phyloP scores from a whole-genome alignment of 2,888 invertebrate species.

The Nephrotoma appendiculata region DNA sequence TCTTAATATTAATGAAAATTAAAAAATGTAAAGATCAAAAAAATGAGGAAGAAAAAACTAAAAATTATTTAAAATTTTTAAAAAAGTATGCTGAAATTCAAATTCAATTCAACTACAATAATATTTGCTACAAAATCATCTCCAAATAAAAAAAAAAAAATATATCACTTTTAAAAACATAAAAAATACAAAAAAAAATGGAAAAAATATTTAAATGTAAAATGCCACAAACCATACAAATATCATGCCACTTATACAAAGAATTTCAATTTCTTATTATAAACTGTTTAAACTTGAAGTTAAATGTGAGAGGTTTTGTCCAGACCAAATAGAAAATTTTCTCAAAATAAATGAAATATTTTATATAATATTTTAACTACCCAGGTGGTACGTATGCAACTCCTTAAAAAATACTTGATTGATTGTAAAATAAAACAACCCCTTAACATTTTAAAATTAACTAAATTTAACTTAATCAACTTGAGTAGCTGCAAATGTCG shows the following conservation, averaged over 20 bases:
- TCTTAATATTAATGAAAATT: slow-evolving; percentile 6
- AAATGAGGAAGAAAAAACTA: slow-evolving; percentile 5
- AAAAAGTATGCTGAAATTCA: slow-evolving; percentile 4
- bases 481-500: no score
- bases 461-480: no score
- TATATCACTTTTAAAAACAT: background rate
- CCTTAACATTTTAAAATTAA: no score
- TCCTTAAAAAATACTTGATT: no score
- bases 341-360: no score
- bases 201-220: background rate
- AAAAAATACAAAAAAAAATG: background rate
- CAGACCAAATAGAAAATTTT: no score
- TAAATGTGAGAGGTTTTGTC: no score
- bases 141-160: background rate
- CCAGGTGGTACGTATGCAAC: no score
- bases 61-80: slow-evolving; percentile 4
- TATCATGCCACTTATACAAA: background rate
- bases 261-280: no score
- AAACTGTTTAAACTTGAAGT: no score
- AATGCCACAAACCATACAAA: background rate
- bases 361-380: no score
- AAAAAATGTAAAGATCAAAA: slow-evolving; percentile 5
- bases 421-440: no score
- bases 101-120: slow-evolving; percentile 18
- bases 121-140: slow-evolving; percentile 9